Percentiles rank a stretch among this genome's conserved stretches.
These are phyloP conservation scores for Phylloscopus whistleri DNA, from an alignment of 2,113 vertebrate genomes.

Conservation along the genomic window DNA sequence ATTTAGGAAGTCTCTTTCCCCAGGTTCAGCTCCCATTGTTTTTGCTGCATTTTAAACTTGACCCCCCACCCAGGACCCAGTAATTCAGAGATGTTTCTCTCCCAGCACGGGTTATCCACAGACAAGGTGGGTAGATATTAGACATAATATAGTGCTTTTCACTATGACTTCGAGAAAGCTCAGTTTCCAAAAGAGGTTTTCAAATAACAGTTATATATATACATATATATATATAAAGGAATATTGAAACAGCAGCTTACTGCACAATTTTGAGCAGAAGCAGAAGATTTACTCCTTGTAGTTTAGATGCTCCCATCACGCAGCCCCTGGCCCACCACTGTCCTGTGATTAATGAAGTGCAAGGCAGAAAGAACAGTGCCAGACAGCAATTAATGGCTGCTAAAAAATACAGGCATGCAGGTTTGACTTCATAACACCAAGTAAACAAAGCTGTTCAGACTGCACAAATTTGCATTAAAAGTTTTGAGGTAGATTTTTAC, in stretches of 20 bases:
- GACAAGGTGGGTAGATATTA: neutral
- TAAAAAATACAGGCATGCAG: conserved; percentile 13
- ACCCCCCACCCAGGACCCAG: neutral
- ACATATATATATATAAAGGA: neutral
- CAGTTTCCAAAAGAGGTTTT: neutral
- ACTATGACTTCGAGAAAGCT: neutral
- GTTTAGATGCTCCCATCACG: neutral
- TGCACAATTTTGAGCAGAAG: neutral
- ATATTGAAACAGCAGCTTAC: neutral
- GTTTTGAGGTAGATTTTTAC: neutral
- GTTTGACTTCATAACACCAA: neutral
- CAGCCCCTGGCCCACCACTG: neutral
- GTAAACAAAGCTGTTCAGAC: neutral
- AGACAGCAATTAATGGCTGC: conserved; percentile 3
- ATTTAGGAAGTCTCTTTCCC: neutral
- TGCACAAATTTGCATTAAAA: neutral
- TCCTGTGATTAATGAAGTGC: conserved; percentile 18
- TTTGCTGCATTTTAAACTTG: neutral
- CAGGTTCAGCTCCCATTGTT: neutral
- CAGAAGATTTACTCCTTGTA: neutral
- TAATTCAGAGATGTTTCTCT: fast-evolving
- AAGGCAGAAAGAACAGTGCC: neutral
- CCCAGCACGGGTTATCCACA: fast-evolving
- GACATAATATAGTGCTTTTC: neutral
- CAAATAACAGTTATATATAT: neutral